Percentiles rank a stretch among this genome's conserved stretches.
These are phyloP conservation scores for Phaetusa simplex DNA, from an alignment of 2,113 vertebrate genomes.

Conservation along the genomic window DNA sequence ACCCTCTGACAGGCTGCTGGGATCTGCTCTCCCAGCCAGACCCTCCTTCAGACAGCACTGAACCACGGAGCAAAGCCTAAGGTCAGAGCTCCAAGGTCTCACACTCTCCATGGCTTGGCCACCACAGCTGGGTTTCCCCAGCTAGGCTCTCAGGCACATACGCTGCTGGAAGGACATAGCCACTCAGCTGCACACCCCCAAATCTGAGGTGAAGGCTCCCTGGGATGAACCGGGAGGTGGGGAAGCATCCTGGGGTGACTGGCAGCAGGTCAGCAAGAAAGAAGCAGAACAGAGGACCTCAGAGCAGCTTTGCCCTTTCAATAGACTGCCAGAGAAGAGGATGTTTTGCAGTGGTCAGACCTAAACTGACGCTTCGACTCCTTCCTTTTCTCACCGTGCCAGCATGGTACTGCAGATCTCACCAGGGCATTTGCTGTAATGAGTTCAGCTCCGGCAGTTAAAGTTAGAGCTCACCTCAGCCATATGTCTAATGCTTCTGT, in stretches of 20 bases:
- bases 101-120: background rate
- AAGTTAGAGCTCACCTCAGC: background rate
- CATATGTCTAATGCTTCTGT: background rate
- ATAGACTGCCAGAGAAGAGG: background rate
- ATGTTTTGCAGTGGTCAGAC: background rate
- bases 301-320: background rate
- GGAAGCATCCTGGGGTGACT: background rate
- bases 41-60: background rate
- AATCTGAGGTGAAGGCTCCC: background rate
- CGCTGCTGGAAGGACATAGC: background rate
- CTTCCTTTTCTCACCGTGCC: background rate
- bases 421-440: background rate
- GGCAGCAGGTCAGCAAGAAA: background rate
- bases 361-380: background rate
- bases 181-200: background rate
- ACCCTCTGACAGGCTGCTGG: background rate
- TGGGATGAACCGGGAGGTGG: background rate
- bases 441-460: background rate
- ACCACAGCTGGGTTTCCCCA: background rate
- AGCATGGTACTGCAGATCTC: background rate
- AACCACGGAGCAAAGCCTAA: background rate
- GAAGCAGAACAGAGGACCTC: background rate
- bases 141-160: background rate
- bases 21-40: background rate
- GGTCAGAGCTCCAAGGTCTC: rapidly evolving